Percentiles rank a stretch among this genome's conserved stretches.
Evolutionary conservation across 2,888 invertebrate genomes (phyloP).

Genomic region (Timandra comae): DNA sequence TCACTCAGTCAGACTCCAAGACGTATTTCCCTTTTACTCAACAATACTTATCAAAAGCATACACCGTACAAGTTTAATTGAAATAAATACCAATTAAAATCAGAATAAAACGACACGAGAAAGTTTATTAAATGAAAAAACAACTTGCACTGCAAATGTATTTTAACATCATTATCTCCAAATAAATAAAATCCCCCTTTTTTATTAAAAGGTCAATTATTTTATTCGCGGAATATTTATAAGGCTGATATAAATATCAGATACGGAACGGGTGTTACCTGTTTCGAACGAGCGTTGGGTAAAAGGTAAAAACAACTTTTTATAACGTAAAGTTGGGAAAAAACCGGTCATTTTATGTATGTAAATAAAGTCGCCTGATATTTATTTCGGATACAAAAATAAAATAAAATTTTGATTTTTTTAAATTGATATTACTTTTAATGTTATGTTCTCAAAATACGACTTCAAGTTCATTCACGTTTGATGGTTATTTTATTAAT

Average conservation of each 20-base stretch:
- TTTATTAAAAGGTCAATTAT: slow-evolving; percentile 52
- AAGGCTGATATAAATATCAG: slow-evolving; percentile 45
- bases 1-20: too few species aligned
- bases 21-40: too few species aligned
- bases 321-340: slow-evolving; percentile 30
- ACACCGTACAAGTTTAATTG: too few species aligned
- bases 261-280: slow-evolving; percentile 49
- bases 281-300: slow-evolving; percentile 36
- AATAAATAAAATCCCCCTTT: slow-evolving; percentile 43
- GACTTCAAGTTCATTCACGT: slow-evolving; percentile 18
- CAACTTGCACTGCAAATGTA: slow-evolving; percentile 6
- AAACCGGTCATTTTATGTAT: slow-evolving; percentile 17
- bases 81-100: too few species aligned
- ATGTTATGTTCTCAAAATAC: slow-evolving; percentile 13
- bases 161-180: slow-evolving; percentile 20
- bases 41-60: too few species aligned
- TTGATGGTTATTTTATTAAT: neutral
- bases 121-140: too few species aligned
- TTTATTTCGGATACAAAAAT: slow-evolving; percentile 13
- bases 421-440: slow-evolving; percentile 16
- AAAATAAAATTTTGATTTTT: slow-evolving; percentile 16
- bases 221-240: slow-evolving; percentile 53
- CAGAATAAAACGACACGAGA: too few species aligned
- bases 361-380: slow-evolving; percentile 6
- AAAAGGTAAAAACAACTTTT: slow-evolving; percentile 50